Percentiles rank a stretch among this genome's conserved stretches.
Evolutionary conservation across 30 jellyfish, hydroid and myxozoan genomes (phyloP).

Genomic region (Haliclystus octoradiatus): DNA sequence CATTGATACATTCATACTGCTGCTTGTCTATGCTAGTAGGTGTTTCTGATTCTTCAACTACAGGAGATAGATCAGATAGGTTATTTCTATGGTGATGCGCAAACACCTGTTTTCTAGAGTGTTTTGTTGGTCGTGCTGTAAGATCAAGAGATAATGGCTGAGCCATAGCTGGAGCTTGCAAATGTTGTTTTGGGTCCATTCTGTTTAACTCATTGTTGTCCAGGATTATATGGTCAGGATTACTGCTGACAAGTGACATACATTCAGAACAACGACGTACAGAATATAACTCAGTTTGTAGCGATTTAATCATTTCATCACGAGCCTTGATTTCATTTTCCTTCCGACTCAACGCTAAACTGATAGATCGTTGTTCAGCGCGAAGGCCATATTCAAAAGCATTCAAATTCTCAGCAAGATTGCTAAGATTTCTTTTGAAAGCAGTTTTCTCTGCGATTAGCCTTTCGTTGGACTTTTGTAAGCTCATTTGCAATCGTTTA

Average conservation of each 20-base stretch:
- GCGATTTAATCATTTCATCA: neutral
- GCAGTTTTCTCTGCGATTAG: neutral
- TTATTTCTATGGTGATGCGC: neutral
- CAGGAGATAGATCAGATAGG: neutral
- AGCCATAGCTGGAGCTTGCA: neutral
- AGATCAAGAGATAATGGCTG: neutral
- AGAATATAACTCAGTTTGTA: neutral
- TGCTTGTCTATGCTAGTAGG: too few species aligned
- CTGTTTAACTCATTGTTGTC: neutral
- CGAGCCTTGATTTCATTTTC: neutral
- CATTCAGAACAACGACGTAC: neutral
- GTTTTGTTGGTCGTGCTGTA: neutral
- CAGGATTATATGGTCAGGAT: neutral
- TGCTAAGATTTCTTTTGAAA: neutral
- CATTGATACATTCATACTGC: too few species aligned
- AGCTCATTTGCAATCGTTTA: neutral
- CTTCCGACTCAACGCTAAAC: neutral
- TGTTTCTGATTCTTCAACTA: neutral
- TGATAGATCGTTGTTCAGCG: neutral
- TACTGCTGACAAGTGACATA: neutral
- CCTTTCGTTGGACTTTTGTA: neutral
- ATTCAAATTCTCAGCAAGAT: neutral
- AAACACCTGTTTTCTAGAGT: neutral
- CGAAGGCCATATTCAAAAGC: slow-evolving; percentile 1
- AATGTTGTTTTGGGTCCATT: neutral